phyloP scores from a whole-genome alignment of 2,797 vertebrate species.

The Lutjanus campechanus region DNA sequence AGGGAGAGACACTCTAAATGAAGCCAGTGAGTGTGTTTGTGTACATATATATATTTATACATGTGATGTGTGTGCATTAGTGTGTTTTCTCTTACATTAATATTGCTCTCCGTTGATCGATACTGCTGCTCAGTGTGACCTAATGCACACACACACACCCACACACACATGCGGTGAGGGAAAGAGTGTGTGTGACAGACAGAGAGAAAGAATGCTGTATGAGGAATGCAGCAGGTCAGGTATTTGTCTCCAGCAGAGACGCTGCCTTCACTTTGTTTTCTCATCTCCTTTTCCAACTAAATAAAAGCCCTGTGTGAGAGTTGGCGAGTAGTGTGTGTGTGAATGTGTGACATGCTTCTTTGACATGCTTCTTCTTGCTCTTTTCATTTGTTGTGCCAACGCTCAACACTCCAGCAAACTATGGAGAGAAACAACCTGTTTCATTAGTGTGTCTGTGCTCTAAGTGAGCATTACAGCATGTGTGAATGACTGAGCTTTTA shows the following conservation, averaged over 20 bases:
- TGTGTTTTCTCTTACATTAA: slow-evolving; percentile 20
- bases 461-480: neutral
- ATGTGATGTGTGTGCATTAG: neutral
- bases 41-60: neutral
- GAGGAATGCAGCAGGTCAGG: slow-evolving; percentile 59
- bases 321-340: too few species aligned
- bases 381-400: neutral
- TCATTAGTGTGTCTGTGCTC: neutral
- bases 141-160: neutral
- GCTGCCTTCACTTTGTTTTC: slow-evolving; percentile 18
- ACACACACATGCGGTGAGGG: slow-evolving; percentile 3
- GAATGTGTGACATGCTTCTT: slow-evolving; percentile 1
- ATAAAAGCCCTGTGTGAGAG: neutral
- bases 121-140: slow-evolving; percentile 17
- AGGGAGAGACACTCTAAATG: neutral
- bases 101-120: slow-evolving; percentile 20
- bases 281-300: neutral
- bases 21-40: neutral
- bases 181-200: slow-evolving; percentile 1
- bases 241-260: slow-evolving; percentile 63
- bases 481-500: neutral
- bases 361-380: neutral
- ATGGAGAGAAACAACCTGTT: neutral
- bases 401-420: neutral
- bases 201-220: slow-evolving; percentile 37